These are phyloP conservation scores for Heliothis virescens DNA, from an alignment of 1,140 invertebrate species.

Conservation along the genomic window DNA sequence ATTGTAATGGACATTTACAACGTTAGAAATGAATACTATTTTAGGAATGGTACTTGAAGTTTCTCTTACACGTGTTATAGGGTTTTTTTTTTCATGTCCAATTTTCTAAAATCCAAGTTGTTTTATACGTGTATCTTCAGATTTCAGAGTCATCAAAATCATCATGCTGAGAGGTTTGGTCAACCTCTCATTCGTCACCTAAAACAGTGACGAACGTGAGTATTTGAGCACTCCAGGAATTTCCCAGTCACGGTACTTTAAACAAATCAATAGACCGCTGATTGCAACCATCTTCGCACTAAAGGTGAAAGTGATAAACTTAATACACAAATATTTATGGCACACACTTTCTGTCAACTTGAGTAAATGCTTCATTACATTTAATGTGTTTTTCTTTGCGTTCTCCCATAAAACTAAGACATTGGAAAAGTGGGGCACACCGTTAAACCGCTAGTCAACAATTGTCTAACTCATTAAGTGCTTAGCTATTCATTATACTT, in stretches of 20 bases:
- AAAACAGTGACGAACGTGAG: no score
- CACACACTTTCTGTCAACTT: slow-evolving; percentile 35
- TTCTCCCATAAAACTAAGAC: slow-evolving; percentile 43
- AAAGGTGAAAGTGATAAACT: slow-evolving; percentile 23
- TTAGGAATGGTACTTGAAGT: not conserved
- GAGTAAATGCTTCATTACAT: slow-evolving; percentile 39
- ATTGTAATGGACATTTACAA: slow-evolving; percentile 30
- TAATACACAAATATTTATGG: slow-evolving; percentile 25
- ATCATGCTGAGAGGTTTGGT: no score
- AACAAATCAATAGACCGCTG: slow-evolving; percentile 31
- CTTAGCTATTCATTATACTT: not conserved
- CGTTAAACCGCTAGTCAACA: slow-evolving; percentile 34
- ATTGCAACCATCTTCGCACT: slow-evolving; percentile 29
- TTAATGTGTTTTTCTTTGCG: slow-evolving; percentile 33
- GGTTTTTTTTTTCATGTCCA: not conserved
- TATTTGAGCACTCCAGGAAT: not conserved
- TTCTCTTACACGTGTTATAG: not conserved
- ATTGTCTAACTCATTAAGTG: slow-evolving; percentile 15
- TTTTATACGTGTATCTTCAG: no score
- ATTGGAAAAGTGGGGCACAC: slow-evolving; percentile 15
- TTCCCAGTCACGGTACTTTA: slow-evolving; percentile 12
- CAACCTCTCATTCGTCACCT: no score
- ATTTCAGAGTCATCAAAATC: no score
- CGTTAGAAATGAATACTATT: slow-evolving; percentile 22
- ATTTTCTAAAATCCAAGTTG: no score